Conservation (phyloP, 2,888 invertebrate species). For the Platynereis dumerilii region DNA sequence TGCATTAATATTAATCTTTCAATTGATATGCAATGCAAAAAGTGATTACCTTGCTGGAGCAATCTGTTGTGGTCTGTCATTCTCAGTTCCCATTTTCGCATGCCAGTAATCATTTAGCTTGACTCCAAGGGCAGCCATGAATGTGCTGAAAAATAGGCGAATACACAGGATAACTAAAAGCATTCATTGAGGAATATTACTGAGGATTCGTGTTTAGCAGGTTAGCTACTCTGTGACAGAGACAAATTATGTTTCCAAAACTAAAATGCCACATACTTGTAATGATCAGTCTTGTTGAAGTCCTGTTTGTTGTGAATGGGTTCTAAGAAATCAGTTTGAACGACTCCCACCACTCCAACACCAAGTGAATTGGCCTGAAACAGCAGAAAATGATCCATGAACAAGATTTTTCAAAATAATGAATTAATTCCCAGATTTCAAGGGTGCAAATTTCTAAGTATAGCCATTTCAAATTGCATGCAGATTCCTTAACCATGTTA, state of each 20-base stretch:
- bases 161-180: background rate
- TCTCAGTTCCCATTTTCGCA: constrained; percentile 42
- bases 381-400: background rate
- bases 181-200: background rate
- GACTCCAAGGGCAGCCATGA: constrained; percentile 46
- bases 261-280: constrained; percentile 45
- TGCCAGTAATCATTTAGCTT: constrained; percentile 59
- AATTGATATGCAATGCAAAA: no score
- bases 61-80: background rate
- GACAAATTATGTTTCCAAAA: background rate
- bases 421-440: no score
- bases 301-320: constrained; percentile 61
- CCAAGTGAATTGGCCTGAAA: constrained; percentile 39
- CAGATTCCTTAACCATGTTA: no score
- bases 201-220: background rate
- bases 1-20: no score
- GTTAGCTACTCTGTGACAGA: background rate
- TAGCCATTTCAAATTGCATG: no score
- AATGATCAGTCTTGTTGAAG: constrained; percentile 54
- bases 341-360: constrained; percentile 58
- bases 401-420: no score
- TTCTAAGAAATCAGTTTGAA: constrained; percentile 53
- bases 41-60: no score
- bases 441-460: no score
- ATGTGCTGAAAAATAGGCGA: constrained; percentile 50